Conservation (phyloP, 2,888 invertebrate genomes). For the Eupithecia subumbrata region DNA sequence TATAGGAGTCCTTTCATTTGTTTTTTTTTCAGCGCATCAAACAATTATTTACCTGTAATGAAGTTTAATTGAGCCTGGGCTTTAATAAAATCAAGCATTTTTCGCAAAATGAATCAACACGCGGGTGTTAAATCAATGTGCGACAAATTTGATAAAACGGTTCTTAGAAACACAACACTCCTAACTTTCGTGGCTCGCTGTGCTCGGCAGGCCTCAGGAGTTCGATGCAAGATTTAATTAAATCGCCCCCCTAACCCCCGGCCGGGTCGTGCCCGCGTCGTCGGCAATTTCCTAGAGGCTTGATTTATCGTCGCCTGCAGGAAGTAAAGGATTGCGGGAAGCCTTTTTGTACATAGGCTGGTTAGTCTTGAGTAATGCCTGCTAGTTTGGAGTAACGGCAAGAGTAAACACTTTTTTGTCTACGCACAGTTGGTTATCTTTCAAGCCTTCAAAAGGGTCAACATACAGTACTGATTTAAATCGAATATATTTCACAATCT, state of each 20-base stretch:
- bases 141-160: neutral
- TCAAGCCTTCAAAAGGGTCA: neutral
- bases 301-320: conserved; percentile 82
- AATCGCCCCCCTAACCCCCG: conserved; percentile 70
- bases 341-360: conserved; percentile 57
- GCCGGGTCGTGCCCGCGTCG: conserved; percentile 54
- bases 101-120: too few species aligned
- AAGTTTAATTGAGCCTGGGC: too few species aligned
- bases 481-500: neutral
- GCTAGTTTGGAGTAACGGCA: neutral
- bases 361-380: conserved; percentile 43
- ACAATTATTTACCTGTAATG: too few species aligned
- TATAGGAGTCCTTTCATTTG: too few species aligned
- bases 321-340: conserved; percentile 77
- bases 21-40: too few species aligned
- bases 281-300: conserved; percentile 80
- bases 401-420: conserved; percentile 2
- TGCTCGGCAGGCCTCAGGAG: conserved; percentile 77
- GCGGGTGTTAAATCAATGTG: too few species aligned
- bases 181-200: conserved; percentile 24
- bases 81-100: too few species aligned
- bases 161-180: neutral
- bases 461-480: neutral
- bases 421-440: neutral
- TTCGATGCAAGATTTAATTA: conserved; percentile 86